Percentiles rank a stretch among this genome's conserved stretches.
These are phyloP conservation scores for Apotomis turbidana DNA, from an alignment of 2,888 invertebrate species.

Conservation along the genomic window DNA sequence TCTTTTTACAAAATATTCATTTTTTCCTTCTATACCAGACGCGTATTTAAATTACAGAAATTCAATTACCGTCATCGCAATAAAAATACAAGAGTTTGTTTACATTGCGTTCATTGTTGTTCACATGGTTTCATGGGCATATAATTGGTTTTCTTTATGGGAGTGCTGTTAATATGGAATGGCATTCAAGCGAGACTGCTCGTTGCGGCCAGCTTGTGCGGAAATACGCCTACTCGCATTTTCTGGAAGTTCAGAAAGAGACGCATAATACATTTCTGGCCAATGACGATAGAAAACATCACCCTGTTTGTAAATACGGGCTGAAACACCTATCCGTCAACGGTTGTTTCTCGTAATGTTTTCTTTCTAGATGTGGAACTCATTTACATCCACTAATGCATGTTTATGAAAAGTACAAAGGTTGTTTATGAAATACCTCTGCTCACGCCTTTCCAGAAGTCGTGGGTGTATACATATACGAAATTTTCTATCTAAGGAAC, in stretches of 20 bases:
- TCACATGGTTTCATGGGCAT: conserved; percentile 66
- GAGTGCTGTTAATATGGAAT: conserved; percentile 67
- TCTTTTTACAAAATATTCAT: neutral
- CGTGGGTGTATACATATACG: conserved; percentile 21
- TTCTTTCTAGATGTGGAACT: conserved; percentile 34
- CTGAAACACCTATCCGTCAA: conserved; percentile 31
- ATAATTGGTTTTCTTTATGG: conserved; percentile 77
- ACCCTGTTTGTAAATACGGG: conserved; percentile 34
- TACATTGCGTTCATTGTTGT: conserved; percentile 52
- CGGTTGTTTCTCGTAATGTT: conserved; percentile 33
- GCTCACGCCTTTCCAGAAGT: conserved; percentile 18
- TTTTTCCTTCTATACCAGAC: neutral
- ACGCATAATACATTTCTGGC: conserved; percentile 24
- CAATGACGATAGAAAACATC: conserved; percentile 31
- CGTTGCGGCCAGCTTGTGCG: conserved; percentile 7
- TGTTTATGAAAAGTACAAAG: conserved; percentile 29
- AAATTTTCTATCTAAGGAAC: neutral
- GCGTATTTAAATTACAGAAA: conserved; percentile 10
- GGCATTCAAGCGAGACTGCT: conserved; percentile 57
- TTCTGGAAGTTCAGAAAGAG: conserved; percentile 27
- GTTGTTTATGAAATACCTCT: conserved; percentile 35
- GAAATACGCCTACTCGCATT: conserved; percentile 30
- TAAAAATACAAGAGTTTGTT: conserved; percentile 24
- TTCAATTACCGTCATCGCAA: conserved; percentile 9
- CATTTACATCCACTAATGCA: conserved; percentile 33